Evolutionary conservation across 2,888 invertebrate genomes (phyloP).

Genomic region (Deilephila porcellus): DNA sequence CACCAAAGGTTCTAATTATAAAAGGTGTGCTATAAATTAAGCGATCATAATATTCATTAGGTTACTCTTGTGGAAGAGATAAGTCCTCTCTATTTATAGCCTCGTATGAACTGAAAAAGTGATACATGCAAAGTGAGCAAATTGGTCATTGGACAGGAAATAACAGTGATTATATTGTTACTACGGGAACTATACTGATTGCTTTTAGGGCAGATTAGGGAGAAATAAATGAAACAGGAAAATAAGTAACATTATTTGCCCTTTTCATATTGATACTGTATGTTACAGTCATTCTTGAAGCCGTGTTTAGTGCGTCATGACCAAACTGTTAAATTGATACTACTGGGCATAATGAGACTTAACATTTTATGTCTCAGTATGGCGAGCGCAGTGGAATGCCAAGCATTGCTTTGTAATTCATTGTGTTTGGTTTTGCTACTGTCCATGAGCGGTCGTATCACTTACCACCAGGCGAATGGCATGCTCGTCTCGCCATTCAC

Average conservation of each 20-base stretch:
- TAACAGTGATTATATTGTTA: neutral
- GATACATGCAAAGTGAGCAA: neutral
- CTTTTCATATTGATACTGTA: neutral
- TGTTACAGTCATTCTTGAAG: too few species aligned
- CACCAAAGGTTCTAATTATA: too few species aligned
- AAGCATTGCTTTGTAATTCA: too few species aligned
- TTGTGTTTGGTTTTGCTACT: too few species aligned
- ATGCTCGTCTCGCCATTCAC: too few species aligned
- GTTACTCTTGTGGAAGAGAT: conserved; percentile 2
- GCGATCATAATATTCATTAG: neutral
- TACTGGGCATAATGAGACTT: too few species aligned
- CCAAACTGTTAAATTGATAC: too few species aligned
- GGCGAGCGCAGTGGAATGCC: too few species aligned
- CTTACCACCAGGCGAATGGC: too few species aligned
- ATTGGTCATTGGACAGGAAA: neutral
- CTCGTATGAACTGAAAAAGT: neutral
- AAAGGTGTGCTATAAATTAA: neutral
- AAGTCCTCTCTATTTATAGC: conserved; percentile 5
- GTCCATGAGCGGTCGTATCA: too few species aligned
- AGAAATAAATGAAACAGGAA: neutral
- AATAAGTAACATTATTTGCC: neutral
- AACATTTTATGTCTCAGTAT: too few species aligned
- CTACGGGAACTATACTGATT: neutral
- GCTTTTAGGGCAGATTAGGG: neutral
- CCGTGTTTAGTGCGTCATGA: too few species aligned